Evolutionary conservation across 2,113 vertebrate species (phyloP).

Genomic region (Coryphaenoides rupestris): DNA sequence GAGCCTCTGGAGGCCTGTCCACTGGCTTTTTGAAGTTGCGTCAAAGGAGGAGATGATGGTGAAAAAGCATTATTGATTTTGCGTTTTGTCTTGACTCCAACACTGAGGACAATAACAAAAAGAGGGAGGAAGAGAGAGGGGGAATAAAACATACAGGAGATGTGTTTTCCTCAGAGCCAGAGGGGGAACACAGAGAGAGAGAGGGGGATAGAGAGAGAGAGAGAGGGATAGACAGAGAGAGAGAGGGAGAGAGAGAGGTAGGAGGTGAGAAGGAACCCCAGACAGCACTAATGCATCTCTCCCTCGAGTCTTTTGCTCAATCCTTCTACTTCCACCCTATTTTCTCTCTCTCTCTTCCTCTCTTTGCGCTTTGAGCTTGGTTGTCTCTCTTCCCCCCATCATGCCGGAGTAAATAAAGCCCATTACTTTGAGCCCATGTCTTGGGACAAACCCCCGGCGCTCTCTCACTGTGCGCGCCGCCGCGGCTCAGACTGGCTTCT

Average conservation of each 20-base stretch:
- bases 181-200: constrained; percentile 8
- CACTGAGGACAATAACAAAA: constrained; percentile 57
- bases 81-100: constrained; percentile 79
- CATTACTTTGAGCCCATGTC: constrained; percentile 26
- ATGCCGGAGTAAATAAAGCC: constrained; percentile 59
- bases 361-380: constrained; percentile 13
- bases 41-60: constrained; percentile 78
- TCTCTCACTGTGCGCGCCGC: too few relatives aligned
- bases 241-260: constrained; percentile 32
- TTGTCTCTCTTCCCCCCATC: constrained; percentile 49
- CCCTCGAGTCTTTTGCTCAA: constrained; percentile 33
- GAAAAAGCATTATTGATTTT: constrained; percentile 80
- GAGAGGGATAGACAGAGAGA: constrained; percentile 13
- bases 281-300: constrained; percentile 45
- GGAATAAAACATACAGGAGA: constrained; percentile 64
- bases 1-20: constrained; percentile 72
- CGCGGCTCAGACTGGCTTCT: constrained; percentile 46
- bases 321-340: constrained; percentile 34
- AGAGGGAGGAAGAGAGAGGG: not conserved
- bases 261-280: constrained; percentile 47
- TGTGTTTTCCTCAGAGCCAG: constrained; percentile 51
- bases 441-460: constrained; percentile 38
- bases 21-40: constrained; percentile 78
- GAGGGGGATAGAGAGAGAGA: constrained; percentile 19
- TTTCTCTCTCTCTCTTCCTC: not conserved